Base-by-base conservation (phyloP, 2,113 vertebrate genomes). In the Corythaeola cristata region DNA sequence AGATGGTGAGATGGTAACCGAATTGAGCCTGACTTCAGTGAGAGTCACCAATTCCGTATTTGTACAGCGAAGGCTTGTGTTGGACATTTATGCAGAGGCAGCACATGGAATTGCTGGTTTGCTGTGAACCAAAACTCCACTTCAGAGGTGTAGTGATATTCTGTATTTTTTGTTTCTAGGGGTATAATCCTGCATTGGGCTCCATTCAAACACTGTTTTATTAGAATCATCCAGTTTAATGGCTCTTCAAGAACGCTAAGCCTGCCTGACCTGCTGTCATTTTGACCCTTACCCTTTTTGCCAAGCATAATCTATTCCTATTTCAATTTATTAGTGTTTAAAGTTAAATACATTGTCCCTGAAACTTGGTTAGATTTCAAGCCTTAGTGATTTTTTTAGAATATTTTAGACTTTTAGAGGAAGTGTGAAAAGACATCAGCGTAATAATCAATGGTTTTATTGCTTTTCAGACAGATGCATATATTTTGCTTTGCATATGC, bases 401-500 rank as follows among this genome's bases (percentile, higher is more conserved):
- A 21, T 85, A 60, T 12, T 71, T 55, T 16, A 83, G 27, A 66
- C 15, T n/a, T 45, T 9, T 19, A 35, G 37, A 76, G 39, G 37
- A 82, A 80, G 14, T 74, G 11, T 74, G 45, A 58, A 79, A 60
- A 83, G 47, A 13, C 9, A 3, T 66, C n/a, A 55, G n/a, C 27
- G 4, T 73, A 74, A 64, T 35, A 35, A 83, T 83, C 11, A 20
- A 27, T 63, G 71, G 8, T 55, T 93, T 89, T 87, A 84, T 72
- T 89, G 37, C 33, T 74, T 91, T 90, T 88, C 55, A 67, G 58
- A 66, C 39, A 80, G 55, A 53, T 67, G 50, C 41, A 35, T 91
- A 11, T 88, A 55, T 95, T 76, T 95, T 53, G 27, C 41, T 80
- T 94, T 90, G 17, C n/a, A 58, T 82, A 44, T 73, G 27, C 30